Evolutionary conservation across 2,888 invertebrate genomes (phyloP), one percentile per base, ranked within the genome.

Genomic region (Drosophila pegasa): DNA sequence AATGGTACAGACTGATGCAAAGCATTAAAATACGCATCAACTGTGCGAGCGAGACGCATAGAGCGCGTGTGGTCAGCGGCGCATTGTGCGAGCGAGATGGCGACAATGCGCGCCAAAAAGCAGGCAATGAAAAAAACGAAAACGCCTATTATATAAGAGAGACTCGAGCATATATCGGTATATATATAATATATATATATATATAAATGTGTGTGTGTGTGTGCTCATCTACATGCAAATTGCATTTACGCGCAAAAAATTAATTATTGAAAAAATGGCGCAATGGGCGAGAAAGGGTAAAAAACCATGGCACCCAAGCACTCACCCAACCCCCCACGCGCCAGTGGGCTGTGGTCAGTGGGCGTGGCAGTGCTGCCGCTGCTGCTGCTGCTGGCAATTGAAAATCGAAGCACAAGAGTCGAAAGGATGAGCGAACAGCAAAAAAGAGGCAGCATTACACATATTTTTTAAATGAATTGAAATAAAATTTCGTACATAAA

Each of bases 211-310:
- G 41, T 38, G 43, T 45, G 37, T 54, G 41, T 41, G 33, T 35
- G 35, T 59, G 41, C 70, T 72, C 71, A 80, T 85, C 72, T 77
- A 86, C 71, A 88, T 86, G 86, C 75, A 87, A 87, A 87, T 88
- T 88, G 88, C 80, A 87, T 81, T 86, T 87, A 85, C 86, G 87
- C 84, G 87, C 72, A 85, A 81, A 80, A 86, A 88, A 87, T 88
- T 88, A 87, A 87, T 87, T 87, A 88, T 87, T 84, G 80, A 87
- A 87, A 87, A 87, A 87, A 84, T 71, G 73, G 78, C 77, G 78
- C 78, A 71, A 56, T 68, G 72, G 14, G 37, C 22, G 48, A 20
- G 35, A n/a, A 48, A 37, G 54, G 58, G 47, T 52, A 54, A 35
- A 73, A 45, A 20, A 48, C 47, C 37, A 33, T 10, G 37, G 29